Conservation (phyloP, 1,140 invertebrate genomes). For the Teleogryllus occipitalis region DNA sequence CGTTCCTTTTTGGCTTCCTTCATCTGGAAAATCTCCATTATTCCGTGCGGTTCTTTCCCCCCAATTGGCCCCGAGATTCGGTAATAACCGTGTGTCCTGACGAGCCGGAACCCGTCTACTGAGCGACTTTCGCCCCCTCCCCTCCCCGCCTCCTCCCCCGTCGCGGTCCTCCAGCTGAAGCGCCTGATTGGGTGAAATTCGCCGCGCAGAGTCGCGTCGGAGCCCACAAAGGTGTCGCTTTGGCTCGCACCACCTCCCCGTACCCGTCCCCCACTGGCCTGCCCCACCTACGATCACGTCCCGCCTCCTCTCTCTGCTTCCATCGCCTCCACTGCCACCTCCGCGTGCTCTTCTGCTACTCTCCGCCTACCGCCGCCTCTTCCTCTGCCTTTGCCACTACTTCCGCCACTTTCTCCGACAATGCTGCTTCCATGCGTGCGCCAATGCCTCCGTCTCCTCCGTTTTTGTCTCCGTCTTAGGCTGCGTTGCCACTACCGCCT, state of each 20-base stretch:
- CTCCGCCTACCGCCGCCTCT: not conserved
- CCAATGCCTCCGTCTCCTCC: too few relatives aligned
- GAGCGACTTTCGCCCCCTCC: too few relatives aligned
- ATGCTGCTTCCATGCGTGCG: too few relatives aligned
- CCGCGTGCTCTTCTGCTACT: not conserved
- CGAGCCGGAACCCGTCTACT: not conserved
- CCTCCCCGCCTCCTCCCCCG: not conserved
- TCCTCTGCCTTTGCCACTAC: too few relatives aligned
- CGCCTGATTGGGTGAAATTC: not conserved
- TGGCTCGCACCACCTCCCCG: too few relatives aligned
- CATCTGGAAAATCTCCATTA: conserved; percentile 4
- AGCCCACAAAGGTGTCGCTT: not conserved
- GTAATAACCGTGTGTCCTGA: conserved; percentile 3
- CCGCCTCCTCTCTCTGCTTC: too few relatives aligned
- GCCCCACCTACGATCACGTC: too few relatives aligned
- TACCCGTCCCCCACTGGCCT: too few relatives aligned
- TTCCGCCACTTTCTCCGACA: too few relatives aligned
- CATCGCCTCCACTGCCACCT: not conserved
- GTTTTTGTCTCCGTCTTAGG: not conserved
- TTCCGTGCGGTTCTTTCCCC: not conserved
- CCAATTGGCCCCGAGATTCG: conserved; percentile 2
- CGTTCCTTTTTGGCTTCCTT: conserved; percentile 1
- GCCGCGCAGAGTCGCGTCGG: not conserved
- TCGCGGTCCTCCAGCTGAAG: not conserved
- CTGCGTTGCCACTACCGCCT: not conserved